phyloP scores from a whole-genome alignment of 2,113 vertebrate genomes.

The Mastomys coucha region DNA sequence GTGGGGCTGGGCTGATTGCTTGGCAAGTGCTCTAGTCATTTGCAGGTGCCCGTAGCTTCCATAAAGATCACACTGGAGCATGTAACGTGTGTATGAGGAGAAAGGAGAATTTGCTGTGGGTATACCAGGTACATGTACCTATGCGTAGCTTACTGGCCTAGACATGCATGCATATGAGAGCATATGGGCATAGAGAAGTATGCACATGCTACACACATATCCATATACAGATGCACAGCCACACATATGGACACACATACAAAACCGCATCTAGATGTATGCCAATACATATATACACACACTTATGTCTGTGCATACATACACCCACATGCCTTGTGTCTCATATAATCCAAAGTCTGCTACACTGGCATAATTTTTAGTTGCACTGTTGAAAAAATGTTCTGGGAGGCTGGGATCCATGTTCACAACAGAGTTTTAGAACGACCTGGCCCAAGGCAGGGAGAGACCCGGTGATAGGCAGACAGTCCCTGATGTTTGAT shows the following conservation, averaged over 20 bases:
- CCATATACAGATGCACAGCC: not conserved
- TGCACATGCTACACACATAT: not conserved
- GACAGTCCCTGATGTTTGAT: not conserved
- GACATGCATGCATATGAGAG: too few species aligned
- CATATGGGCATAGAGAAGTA: not conserved
- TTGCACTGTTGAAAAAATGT: not conserved
- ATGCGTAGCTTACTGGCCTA: not conserved
- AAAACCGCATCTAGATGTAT: not conserved
- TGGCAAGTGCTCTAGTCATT: not conserved
- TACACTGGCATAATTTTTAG: not conserved
- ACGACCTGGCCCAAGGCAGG: too few species aligned
- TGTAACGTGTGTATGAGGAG: not conserved
- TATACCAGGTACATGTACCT: not conserved
- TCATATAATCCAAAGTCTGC: not conserved
- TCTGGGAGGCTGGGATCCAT: not conserved
- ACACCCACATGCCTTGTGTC: not conserved
- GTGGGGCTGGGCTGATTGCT: slow-evolving; percentile 22
- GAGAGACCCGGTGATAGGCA: not conserved
- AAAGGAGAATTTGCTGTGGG: not conserved
- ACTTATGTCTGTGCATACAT: not conserved
- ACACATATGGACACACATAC: not conserved
- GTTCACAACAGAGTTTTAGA: not conserved
- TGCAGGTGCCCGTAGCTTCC: slow-evolving; percentile 54
- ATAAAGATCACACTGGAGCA: not conserved
- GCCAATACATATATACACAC: not conserved